Conservation (phyloP, 1,140 invertebrate species). For the Drosophila lacteicornis region DNA sequence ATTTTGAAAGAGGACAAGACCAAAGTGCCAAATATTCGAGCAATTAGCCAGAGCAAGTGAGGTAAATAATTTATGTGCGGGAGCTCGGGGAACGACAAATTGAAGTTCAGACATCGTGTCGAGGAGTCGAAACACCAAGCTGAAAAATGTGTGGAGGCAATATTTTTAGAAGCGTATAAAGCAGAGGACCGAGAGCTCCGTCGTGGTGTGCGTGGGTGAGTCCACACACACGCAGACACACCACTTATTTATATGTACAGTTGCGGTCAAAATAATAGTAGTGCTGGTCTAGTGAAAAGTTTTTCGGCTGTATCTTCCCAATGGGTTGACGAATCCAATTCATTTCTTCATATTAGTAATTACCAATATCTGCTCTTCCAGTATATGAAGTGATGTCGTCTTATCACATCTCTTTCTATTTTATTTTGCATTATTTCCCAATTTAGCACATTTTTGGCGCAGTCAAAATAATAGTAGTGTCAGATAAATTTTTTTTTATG, state of each 20-base stretch:
- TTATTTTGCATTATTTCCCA: no score
- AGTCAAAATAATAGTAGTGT: no score
- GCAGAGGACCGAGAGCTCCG: background rate
- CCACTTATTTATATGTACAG: conserved; percentile 32
- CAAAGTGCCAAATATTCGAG: conserved; percentile 48
- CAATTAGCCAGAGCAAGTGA: conserved; percentile 41
- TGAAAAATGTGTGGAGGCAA: conserved; percentile 39
- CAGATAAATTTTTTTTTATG: no score
- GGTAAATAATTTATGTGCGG: conserved; percentile 23
- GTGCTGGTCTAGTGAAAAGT: no score
- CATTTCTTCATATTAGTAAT: no score
- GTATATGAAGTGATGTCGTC: no score
- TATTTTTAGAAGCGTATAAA: conserved; percentile 40
- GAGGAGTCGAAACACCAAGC: conserved; percentile 1
- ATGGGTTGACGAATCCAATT: no score
- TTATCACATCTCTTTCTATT: no score
- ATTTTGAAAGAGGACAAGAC: conserved; percentile 1
- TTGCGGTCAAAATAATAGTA: no score
- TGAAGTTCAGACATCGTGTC: conserved; percentile 42
- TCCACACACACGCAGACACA: background rate
- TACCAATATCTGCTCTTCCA: no score
- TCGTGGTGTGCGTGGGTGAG: conserved; percentile 30
- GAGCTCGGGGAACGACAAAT: conserved; percentile 15
- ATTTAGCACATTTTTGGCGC: no score
- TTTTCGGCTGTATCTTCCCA: no score